phyloP scores from a whole-genome alignment of 2,113 vertebrate species.

The Siphamia tubifer region DNA sequence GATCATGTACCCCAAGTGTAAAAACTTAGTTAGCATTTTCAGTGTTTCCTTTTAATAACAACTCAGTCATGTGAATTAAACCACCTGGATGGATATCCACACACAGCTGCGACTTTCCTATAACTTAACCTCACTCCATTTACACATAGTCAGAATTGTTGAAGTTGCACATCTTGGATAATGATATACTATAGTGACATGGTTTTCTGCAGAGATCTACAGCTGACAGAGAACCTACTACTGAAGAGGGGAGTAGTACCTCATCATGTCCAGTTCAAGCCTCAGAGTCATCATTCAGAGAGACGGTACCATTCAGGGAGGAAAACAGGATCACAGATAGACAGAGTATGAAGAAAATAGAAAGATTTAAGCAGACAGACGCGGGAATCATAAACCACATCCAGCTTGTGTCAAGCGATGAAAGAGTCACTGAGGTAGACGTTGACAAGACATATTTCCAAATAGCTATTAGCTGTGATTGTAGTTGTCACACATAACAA shows the following conservation, averaged over 20 bases:
- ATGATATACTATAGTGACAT: neutral
- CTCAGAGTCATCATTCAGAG: constrained; percentile 18
- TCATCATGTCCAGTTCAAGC: constrained; percentile 4
- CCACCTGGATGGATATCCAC: no score
- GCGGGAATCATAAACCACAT: constrained; percentile 26
- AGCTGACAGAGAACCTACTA: constrained; percentile 19
- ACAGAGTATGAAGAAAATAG: constrained; percentile 1
- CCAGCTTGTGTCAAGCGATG: neutral
- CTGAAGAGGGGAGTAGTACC: constrained; percentile 30
- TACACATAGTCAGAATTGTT: neutral
- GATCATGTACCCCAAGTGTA: no score
- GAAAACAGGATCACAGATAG: constrained; percentile 19
- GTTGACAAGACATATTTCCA: constrained; percentile 3
- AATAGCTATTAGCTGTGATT: neutral
- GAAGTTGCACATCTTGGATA: neutral
- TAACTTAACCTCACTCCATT: no score
- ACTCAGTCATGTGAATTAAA: no score
- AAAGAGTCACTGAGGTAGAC: constrained; percentile 2
- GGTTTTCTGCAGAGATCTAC: constrained; percentile 1
- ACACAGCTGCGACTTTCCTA: no score
- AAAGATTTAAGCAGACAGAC: constrained; percentile 21
- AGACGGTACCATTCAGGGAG: constrained; percentile 9
- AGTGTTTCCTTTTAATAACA: no score
- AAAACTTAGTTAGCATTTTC: no score
- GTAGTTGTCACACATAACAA: neutral